phyloP scores from a whole-genome alignment of 2,113 vertebrate genomes.

The Furnarius figulus region DNA sequence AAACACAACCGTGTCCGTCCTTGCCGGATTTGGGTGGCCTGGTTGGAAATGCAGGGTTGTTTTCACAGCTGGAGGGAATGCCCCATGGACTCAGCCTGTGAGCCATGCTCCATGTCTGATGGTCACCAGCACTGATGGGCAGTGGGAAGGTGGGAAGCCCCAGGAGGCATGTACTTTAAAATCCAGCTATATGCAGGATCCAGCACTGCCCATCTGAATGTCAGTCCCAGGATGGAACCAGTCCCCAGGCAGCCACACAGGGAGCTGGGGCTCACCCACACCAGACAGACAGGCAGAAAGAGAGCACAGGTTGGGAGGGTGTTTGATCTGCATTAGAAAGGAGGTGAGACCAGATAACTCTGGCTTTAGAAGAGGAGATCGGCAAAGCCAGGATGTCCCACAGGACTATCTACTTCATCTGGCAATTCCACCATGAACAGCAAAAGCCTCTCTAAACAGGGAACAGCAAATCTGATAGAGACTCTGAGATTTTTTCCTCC shows the following conservation, averaged over 20 bases:
- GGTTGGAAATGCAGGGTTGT: neutral
- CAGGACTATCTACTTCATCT: neutral
- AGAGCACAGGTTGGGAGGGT: neutral
- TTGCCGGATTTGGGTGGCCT: neutral
- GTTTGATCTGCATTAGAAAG: neutral
- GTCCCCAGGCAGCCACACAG: too few species aligned
- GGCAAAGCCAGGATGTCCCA: neutral
- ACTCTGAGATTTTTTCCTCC: neutral
- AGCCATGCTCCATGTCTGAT: accelerated
- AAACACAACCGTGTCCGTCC: neutral
- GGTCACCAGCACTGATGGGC: accelerated
- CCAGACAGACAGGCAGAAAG: neutral
- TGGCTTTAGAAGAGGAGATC: neutral
- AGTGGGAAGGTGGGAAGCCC: neutral
- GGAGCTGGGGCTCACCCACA: neutral
- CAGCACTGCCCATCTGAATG: neutral
- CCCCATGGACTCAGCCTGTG: accelerated
- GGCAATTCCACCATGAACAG: neutral
- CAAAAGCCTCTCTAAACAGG: neutral
- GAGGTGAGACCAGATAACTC: neutral
- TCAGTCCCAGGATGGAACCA: neutral
- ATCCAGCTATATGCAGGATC: neutral
- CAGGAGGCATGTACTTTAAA: accelerated
- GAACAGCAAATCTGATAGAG: neutral
- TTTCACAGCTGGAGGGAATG: neutral